Percentiles rank a stretch among this genome's conserved stretches.
Evolutionary conservation across 1,140 invertebrate species (phyloP).

Genomic region (Hermatobates lingyangjiaoensis): DNA sequence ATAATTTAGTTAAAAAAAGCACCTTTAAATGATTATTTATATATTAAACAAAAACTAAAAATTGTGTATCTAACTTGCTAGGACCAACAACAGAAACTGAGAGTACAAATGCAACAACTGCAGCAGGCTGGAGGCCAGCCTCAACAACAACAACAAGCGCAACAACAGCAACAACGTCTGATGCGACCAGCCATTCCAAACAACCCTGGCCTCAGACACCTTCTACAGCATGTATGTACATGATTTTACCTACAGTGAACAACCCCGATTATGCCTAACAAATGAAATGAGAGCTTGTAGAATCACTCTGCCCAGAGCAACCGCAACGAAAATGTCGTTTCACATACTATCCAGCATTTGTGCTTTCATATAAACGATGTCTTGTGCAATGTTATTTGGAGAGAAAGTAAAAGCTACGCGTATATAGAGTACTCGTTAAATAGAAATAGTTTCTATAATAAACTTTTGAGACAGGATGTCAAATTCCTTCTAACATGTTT

Average conservation of each 20-base stretch:
- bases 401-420: too few relatives aligned
- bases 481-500: too few relatives aligned
- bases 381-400: too few relatives aligned
- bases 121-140: constrained; percentile 15
- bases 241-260: not conserved
- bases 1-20: not conserved
- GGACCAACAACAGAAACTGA: constrained; percentile 20
- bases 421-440: too few relatives aligned
- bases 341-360: not conserved
- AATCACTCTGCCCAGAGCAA: not conserved
- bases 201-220: constrained; percentile 44
- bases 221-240: constrained; percentile 39
- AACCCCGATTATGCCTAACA: not conserved
- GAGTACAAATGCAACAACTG: constrained; percentile 19
- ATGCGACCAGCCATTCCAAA: constrained; percentile 39
- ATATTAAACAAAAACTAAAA: constrained; percentile 2
- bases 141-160: constrained; percentile 12
- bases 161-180: constrained; percentile 32
- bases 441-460: too few relatives aligned
- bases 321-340: not conserved
- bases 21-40: not conserved
- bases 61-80: constrained; percentile 14
- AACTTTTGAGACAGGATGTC: too few relatives aligned
- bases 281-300: not conserved
- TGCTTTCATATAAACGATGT: too few relatives aligned